A percentile compares a stretch with the other conserved stretches of the same genome.
Evolutionary conservation across 2,113 vertebrate species (phyloP).

Genomic region (Narcine bancroftii): DNA sequence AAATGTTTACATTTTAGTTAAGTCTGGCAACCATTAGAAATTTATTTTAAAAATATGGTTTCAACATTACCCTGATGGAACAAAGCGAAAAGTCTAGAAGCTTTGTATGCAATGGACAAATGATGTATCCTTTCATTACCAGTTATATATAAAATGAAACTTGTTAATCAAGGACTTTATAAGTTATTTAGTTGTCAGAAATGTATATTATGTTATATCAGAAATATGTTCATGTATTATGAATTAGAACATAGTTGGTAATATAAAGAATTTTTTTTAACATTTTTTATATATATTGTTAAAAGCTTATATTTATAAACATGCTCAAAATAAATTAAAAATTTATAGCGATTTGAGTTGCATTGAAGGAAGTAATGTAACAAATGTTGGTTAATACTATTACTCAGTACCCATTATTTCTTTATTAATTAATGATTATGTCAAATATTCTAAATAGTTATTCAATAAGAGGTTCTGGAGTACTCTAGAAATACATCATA

Average conservation of each 20-base stretch:
- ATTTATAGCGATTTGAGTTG: neutral
- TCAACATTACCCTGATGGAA: neutral
- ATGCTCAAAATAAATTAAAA: neutral
- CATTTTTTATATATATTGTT: neutral
- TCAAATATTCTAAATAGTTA: neutral
- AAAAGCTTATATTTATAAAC: neutral
- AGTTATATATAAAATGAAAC: neutral
- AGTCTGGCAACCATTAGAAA: neutral
- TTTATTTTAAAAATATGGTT: neutral
- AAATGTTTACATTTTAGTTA: neutral
- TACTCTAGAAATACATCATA: neutral
- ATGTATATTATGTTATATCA: neutral
- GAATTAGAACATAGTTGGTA: neutral
- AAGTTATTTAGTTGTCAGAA: neutral
- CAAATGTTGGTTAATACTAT: neutral
- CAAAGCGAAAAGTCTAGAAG: neutral
- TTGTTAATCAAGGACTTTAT: neutral
- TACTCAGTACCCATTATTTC: neutral
- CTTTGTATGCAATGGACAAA: neutral
- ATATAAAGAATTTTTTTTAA: neutral
- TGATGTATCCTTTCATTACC: neutral
- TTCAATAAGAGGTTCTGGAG: neutral
- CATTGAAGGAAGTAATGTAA: neutral
- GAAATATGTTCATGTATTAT: neutral
- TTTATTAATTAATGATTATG: neutral